Base-by-base conservation (phyloP, 1,140 invertebrate species). In the Lucilia cuprina region DNA sequence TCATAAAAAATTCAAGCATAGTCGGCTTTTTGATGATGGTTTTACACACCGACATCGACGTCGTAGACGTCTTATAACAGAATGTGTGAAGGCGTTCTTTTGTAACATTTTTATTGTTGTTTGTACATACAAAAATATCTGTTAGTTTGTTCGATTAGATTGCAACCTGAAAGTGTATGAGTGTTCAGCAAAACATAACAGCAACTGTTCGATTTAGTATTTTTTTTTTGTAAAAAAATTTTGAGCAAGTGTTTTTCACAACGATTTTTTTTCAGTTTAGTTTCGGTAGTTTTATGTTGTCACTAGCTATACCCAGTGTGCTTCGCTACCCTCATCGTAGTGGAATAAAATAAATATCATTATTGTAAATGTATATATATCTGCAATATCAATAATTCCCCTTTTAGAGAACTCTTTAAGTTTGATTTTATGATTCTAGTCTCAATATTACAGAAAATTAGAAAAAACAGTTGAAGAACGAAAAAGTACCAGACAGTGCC, bases 61-160 rank as follows among this genome's bases (percentile, higher is more conserved):
- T 30, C 25, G 25, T 30, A 7, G 50, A 55, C 12, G 17, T 55
- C 17, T 55, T 14, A 2, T 21, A 70, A n/a, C 55, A 60, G 55
- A 70, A 70, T 70, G n/a, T 70, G 65, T 70, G 65, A 70, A 70
- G 65, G 65, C 65, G 65, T 70, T 21, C 65, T 70, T 70, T 70
- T 70, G 65, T 70, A 70, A 21, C 19, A 70, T 70, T 70, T 70
- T 25, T 55, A 12, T 55, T 70, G n/a, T n/a, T 65, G n/a, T 65
- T 19, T 10, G 19, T 60, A n/a, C 55, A 41, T 60, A 5, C 55
- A 60, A 60, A 60, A n/a, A 17, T n/a, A 7, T 17, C n/a, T 60
- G 13, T n/a, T 60, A 14, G 12, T 60, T 14, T 60, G 55, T 60
- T 60, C 55, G 55, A 60, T 60, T 60, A 60, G 55, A 60, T 60